Evolutionary conservation across 1,140 invertebrate genomes (phyloP).

Genomic region (Macrocentrus cingulum): DNA sequence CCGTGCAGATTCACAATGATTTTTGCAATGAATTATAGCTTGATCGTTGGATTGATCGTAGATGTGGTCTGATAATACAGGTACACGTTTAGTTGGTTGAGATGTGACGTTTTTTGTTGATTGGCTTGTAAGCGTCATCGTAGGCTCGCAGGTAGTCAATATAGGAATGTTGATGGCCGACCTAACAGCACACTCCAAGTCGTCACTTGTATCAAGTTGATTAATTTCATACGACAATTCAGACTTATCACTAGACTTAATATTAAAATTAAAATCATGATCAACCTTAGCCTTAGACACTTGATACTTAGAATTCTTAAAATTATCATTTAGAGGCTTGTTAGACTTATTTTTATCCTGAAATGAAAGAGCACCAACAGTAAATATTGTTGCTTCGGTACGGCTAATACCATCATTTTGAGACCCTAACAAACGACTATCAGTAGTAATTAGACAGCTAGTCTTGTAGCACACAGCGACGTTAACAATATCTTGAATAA

Average conservation of each 20-base stretch:
- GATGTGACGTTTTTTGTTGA: conserved; percentile 57
- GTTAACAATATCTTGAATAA: conserved; percentile 49
- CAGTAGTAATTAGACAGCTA: conserved; percentile 53
- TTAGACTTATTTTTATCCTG: conserved; percentile 60
- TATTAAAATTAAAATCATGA: conserved; percentile 49
- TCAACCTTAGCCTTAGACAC: conserved; percentile 38
- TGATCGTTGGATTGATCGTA: conserved; percentile 23
- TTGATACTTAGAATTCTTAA: conserved; percentile 49
- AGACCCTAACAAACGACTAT: conserved; percentile 53
- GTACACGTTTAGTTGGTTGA: conserved; percentile 57
- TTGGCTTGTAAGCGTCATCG: conserved; percentile 60
- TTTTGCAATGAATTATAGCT: conserved; percentile 5
- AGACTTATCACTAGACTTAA: conserved; percentile 56
- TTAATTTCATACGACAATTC: conserved; percentile 39
- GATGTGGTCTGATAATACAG: conserved; percentile 48
- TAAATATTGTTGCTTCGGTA: conserved; percentile 61
- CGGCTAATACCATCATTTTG: conserved; percentile 58
- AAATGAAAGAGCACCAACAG: conserved; percentile 62
- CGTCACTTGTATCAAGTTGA: conserved; percentile 43
- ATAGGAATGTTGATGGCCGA: conserved; percentile 57
- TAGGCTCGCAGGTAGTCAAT: conserved; percentile 59
- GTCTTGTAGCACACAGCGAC: conserved; percentile 51
- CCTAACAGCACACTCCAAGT: conserved; percentile 36
- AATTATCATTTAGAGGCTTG: conserved; percentile 56
- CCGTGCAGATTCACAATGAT: conserved; percentile 4